Evolutionary conservation across 2,888 invertebrate species (phyloP).

Genomic region (Cosmopolites sordidus): DNA sequence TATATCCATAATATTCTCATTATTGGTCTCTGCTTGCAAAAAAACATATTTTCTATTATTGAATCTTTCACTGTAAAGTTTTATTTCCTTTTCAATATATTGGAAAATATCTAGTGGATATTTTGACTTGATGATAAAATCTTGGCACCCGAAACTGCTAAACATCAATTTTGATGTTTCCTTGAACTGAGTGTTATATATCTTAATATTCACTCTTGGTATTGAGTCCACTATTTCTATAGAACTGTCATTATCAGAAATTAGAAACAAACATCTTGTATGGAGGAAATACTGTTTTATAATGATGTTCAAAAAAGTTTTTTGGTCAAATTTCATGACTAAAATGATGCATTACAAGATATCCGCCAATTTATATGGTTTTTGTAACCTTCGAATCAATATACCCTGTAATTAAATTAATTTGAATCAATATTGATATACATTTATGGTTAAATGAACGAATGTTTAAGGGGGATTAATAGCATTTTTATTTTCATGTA

Average conservation of each 20-base stretch:
- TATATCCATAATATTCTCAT: slow-evolving; percentile 24
- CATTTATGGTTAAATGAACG: too few relatives aligned
- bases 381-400: too few relatives aligned
- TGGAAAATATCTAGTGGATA: slow-evolving; percentile 28
- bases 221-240: slow-evolving; percentile 18
- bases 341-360: too few relatives aligned
- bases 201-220: slow-evolving; percentile 22
- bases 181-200: slow-evolving; percentile 1
- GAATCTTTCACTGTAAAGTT: slow-evolving; percentile 28
- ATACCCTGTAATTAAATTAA: too few relatives aligned
- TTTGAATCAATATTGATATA: too few relatives aligned
- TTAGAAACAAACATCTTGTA: slow-evolving; percentile 27
- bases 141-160: slow-evolving; percentile 35
- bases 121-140: slow-evolving; percentile 30
- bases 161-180: slow-evolving; percentile 26
- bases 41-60: slow-evolving; percentile 31
- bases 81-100: slow-evolving; percentile 31
- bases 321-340: too few relatives aligned
- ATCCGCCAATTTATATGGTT: too few relatives aligned
- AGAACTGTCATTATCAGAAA: slow-evolving; percentile 25
- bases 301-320: background rate
- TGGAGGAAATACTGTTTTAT: slow-evolving; percentile 27
- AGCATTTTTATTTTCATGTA: too few relatives aligned
- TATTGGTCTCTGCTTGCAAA: slow-evolving; percentile 16
- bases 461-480: too few relatives aligned